Percentiles rank a stretch among this genome's conserved stretches.
Conservation (phyloP, 2,113 vertebrate genomes). For the Psittacus erithacus region DNA sequence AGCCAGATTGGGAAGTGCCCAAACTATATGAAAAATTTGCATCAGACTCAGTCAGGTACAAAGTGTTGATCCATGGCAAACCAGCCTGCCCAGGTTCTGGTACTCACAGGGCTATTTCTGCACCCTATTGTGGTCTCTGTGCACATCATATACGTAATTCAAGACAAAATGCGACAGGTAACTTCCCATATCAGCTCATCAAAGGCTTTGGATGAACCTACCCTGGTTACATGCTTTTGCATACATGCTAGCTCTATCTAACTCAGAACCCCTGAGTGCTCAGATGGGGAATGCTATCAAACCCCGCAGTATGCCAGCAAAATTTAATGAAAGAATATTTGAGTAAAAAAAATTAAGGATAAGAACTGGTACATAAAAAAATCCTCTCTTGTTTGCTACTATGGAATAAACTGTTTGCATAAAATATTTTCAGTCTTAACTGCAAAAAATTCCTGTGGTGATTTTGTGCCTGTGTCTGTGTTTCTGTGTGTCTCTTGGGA, state of each 20-base stretch:
- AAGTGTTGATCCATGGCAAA: background rate
- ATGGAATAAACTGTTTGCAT: background rate
- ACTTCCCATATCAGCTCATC: background rate
- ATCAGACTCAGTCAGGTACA: background rate
- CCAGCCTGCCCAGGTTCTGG: background rate
- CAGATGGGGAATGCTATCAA: background rate
- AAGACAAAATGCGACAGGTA: background rate
- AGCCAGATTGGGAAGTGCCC: background rate
- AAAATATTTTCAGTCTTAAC: slow-evolving; percentile 2
- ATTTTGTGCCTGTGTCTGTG: slow-evolving; percentile 4
- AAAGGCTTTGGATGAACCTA: background rate
- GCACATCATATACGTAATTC: accelerated
- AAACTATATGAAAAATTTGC: background rate
- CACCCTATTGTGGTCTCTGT: background rate
- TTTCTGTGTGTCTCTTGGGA: slow-evolving; percentile 17
- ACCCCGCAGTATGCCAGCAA: background rate
- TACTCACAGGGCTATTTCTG: background rate
- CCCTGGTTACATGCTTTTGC: background rate
- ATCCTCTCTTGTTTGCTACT: background rate
- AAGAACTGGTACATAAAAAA: background rate
- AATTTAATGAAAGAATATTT: background rate
- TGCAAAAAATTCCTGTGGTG: background rate
- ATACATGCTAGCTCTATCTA: background rate
- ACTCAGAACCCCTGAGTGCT: background rate
- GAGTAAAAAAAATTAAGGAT: background rate